Base-by-base conservation (phyloP, 2,797 vertebrate species). In the Hybognathus amarus region DNA sequence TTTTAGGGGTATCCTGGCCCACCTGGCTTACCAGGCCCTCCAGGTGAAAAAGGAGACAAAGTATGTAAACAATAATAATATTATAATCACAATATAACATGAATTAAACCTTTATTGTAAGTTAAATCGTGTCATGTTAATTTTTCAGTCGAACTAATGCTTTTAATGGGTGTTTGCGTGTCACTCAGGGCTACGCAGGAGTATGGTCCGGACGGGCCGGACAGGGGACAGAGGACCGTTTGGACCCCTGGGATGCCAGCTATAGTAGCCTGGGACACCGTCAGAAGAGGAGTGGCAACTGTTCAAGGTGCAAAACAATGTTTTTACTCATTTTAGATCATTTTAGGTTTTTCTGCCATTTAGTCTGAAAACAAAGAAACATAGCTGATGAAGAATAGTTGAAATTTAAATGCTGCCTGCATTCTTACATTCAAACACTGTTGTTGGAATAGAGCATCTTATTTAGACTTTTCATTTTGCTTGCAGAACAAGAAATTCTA, bases 1-100 rank as follows among this genome's bases (percentile, higher is more conserved):
- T 81, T 82, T 75, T 74, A 93, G 92, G 93, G 94, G 17, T 83
- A 88, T 61, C 91, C 86, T 42, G 94, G 95, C 15, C 86, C 85
- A 81, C 91, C 90, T 40, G 95, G 95, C 4, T 82, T 74, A 45
- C 9, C 91, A 69, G 95, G 95, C 83, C 89, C 63, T 86, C 86
- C 87, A 18, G 94, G 95, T 67, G 90, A 84, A 22, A 94, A 94
- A 92, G 95, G 95, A 88, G 94, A 95, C 63, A 95, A 94, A 92
- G 95, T 95, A 92, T 64, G 90, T 86, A 42, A 78, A 33, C 13
- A 68, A 42, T 22, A 52, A 67, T 56, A 40, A n/a, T 56, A 24
- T 11, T 6, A 18, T 20, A 50, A 47, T 59, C 1, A 12, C 82
- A 61, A 4, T 22, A 47, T 59, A 38, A 42, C 1, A 64, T 79